These are phyloP conservation scores for Gibbula magus DNA, from an alignment of 2,888 invertebrate genomes.

Conservation along the genomic window DNA sequence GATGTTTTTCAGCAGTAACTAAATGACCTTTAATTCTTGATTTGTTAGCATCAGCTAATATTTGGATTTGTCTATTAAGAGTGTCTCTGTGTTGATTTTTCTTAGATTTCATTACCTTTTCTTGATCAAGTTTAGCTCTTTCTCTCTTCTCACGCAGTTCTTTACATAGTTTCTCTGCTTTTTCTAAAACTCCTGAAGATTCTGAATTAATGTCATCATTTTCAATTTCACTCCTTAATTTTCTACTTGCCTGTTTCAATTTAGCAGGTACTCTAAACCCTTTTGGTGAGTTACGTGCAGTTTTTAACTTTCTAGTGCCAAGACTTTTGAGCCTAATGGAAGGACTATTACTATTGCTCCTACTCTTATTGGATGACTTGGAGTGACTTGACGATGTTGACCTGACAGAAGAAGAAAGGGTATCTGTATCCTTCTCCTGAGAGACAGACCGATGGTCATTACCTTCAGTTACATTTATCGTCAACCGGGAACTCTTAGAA, in stretches of 20 bases:
- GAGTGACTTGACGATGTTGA: constrained; percentile 6
- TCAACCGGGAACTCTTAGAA: background rate
- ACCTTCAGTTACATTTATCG: background rate
- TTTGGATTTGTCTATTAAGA: constrained; percentile 48
- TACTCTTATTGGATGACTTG: background rate
- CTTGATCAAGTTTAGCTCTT: constrained; percentile 46
- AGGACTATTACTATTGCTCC: constrained; percentile 5
- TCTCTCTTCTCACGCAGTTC: constrained; percentile 57
- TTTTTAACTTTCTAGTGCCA: background rate
- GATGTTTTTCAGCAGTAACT: constrained; percentile 31
- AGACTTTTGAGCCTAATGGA: background rate
- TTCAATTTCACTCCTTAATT: background rate
- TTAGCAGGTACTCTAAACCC: background rate
- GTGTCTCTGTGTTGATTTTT: constrained; percentile 50
- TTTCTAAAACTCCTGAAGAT: constrained; percentile 49
- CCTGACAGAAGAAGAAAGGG: background rate
- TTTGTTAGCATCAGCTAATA: constrained; percentile 48
- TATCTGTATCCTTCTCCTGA: background rate
- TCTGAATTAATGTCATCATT: background rate
- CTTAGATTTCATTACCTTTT: constrained; percentile 45
- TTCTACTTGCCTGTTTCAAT: background rate
- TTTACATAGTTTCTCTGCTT: constrained; percentile 61
- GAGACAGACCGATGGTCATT: background rate
- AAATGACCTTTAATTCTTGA: constrained; percentile 54
- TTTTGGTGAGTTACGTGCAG: background rate